Conservation (phyloP, 1,140 invertebrate species). For the Pteromalus puparum region DNA sequence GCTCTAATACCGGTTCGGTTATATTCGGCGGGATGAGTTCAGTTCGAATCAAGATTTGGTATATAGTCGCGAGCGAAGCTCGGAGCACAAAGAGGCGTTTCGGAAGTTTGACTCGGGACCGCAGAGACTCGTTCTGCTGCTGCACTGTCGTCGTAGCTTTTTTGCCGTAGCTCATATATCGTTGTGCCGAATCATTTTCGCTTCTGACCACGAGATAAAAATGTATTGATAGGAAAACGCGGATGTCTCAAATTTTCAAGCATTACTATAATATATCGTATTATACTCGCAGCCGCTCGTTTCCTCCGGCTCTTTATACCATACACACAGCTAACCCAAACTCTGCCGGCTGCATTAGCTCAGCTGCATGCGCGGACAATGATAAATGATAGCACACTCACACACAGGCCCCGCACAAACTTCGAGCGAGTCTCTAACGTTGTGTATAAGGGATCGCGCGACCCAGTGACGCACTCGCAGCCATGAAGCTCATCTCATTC, state of each 20-base stretch:
- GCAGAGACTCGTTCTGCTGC: not conserved
- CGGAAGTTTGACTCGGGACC: slow-evolving; percentile 28
- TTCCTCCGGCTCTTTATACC: no score
- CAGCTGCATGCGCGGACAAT: slow-evolving; percentile 39
- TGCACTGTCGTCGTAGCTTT: not conserved
- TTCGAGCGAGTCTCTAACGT: not conserved
- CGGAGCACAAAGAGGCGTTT: slow-evolving; percentile 42
- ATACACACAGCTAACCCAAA: no score
- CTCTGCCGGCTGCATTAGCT: not conserved
- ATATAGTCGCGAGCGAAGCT: not conserved
- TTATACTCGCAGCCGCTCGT: no score
- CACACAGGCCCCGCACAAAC: not conserved
- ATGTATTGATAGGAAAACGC: not conserved
- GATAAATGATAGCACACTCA: slow-evolving; percentile 71
- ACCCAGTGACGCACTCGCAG: slow-evolving; percentile 27
- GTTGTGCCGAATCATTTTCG: slow-evolving; percentile 21
- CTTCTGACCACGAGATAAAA: not conserved
- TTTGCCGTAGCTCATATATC: not conserved
- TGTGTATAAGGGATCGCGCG: not conserved
- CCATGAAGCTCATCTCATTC: not conserved
- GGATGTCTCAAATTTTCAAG: no score
- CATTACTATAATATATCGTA: no score
- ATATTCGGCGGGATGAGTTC: not conserved
- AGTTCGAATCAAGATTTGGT: slow-evolving; percentile 35
- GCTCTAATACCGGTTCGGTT: not conserved